Evolutionary conservation across 2,113 vertebrate species (phyloP), one percentile per base, ranked within the genome.

Genomic region (Corynorhinus townsendii): DNA sequence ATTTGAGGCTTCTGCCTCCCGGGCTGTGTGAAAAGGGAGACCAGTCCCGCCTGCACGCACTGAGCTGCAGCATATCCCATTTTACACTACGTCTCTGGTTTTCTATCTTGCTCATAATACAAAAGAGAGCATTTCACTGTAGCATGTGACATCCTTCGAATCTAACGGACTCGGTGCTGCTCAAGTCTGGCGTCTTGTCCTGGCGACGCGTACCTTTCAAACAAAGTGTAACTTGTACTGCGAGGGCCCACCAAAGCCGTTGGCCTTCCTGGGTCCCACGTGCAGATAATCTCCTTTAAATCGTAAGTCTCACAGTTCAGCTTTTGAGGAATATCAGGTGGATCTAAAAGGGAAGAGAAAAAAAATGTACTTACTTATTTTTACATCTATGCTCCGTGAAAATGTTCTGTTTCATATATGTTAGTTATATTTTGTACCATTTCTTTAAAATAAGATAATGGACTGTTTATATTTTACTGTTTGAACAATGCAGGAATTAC

Each of bases 301-400:
- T 98, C 97, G 1, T 82, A 89, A 0, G 98, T 99, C 97, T 99
- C 98, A 97, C 98, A 99, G 75, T 54, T 98, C 73, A 99, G 85
- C 19, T 98, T 97, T 87, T 98, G 96, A 6, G 98, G 98, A 93
- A 7, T 69, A 96, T 98, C 98, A 49, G 98, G 98, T 76, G 98
- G 98, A 96, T 98, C 98, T 99, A 95, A 64, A 2, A 89, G 0
- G 38, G 49, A 77, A 69, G 24, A 24, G 16, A 4, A 35, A 94
- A 49, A 82, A 80, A 88, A 84, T 11, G 33, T 30, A 54, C 52
- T 76, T 92, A 91, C 12, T 59, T 35, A n/a, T 33, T 1, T 19
- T 59, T 26, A 91, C 11, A 45, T 35, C 16, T 30, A 71, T 81
- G 72, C 84, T 73, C 38, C 28, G 20, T 62, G 47, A 66, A 93